Conservation (phyloP, 2,888 invertebrate genomes). For the Carabus problematicus region DNA sequence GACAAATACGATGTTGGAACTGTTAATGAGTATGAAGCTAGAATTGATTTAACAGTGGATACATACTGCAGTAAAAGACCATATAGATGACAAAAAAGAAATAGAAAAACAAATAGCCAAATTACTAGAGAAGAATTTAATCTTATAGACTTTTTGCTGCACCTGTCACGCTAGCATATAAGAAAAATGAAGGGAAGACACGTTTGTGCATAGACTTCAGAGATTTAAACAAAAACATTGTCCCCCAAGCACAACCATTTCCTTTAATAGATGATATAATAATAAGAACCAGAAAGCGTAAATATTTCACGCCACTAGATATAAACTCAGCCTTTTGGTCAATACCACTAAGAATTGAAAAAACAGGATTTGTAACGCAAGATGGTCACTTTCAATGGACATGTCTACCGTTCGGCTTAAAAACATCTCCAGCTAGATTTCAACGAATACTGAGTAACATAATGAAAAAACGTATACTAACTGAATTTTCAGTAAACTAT, state of each 20-base stretch:
- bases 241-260: slow-evolving; percentile 51
- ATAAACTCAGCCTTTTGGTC: slow-evolving; percentile 55
- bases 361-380: too few relatives aligned
- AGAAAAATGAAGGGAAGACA: too few relatives aligned
- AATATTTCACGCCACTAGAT: slow-evolving; percentile 51
- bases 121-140: slow-evolving; percentile 20
- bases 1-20: too few relatives aligned
- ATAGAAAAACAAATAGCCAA: slow-evolving; percentile 37
- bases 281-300: slow-evolving; percentile 50
- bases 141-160: slow-evolving; percentile 24
- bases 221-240: slow-evolving; percentile 46
- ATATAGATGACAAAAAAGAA: slow-evolving; percentile 38
- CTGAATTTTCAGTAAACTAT: too few relatives aligned
- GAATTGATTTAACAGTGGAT: slow-evolving; percentile 42
- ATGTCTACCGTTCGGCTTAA: slow-evolving; percentile 45
- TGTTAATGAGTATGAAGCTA: too few relatives aligned
- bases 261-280: slow-evolving; percentile 51
- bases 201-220: too few relatives aligned
- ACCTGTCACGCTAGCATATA: slow-evolving; percentile 24
- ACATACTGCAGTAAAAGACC: slow-evolving; percentile 45
- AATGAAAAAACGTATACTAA: slow-evolving; percentile 45
- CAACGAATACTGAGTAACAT: slow-evolving; percentile 46
- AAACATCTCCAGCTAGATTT: slow-evolving; percentile 47
- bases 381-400: too few relatives aligned
- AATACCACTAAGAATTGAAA: slow-evolving; percentile 50